Evolutionary conservation across 2,888 invertebrate species (phyloP).

Genomic region (Capitulum mitella): DNA sequence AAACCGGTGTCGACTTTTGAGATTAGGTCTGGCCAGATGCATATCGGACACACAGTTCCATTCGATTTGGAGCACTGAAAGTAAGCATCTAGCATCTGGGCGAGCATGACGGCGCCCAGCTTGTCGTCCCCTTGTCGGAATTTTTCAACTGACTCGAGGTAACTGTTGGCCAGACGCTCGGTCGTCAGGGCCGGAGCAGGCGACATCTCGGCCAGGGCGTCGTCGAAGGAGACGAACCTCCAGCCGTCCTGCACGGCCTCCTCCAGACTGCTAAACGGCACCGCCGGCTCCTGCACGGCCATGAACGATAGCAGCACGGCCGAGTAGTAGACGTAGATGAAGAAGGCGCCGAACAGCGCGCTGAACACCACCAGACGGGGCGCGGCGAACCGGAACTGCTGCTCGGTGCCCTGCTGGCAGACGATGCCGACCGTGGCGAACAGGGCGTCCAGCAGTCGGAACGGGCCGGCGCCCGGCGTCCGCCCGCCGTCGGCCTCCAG

Average conservation of each 20-base stretch:
- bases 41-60: background rate
- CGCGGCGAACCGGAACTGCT: background rate
- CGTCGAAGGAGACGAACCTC: background rate
- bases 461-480: constrained; percentile 32
- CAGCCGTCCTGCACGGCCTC: background rate
- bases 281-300: background rate
- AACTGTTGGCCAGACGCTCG: background rate
- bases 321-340: constrained; percentile 39
- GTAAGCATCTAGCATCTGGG: background rate
- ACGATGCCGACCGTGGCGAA: constrained; percentile 57
- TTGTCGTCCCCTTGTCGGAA: background rate
- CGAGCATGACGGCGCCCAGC: too few species aligned
- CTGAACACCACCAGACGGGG: background rate
- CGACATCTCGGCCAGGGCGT: background rate
- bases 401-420: constrained; percentile 56
- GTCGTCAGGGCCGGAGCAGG: background rate
- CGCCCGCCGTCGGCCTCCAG: background rate
- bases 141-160: background rate
- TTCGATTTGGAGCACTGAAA: background rate
- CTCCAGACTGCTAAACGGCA: background rate
- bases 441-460: constrained; percentile 50
- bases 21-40: background rate
- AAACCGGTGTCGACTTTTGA: background rate
- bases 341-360: constrained; percentile 60
- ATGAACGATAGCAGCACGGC: background rate